Evolutionary conservation across 2,888 invertebrate species (phyloP), one percentile per base, ranked within the genome.

Genomic region (Chrysopilus asiliformis): DNA sequence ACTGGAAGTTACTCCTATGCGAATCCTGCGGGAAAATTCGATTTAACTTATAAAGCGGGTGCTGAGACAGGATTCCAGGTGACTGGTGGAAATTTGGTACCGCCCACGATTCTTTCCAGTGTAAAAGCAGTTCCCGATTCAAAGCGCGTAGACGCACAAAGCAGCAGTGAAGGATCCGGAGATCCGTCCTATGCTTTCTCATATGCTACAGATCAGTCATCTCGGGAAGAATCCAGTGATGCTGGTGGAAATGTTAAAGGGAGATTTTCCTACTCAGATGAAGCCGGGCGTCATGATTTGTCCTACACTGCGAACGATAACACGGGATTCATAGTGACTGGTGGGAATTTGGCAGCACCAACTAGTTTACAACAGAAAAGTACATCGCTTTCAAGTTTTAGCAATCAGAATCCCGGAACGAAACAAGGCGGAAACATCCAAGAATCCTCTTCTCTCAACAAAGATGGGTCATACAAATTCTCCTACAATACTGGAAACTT

Each of bases 251-350:
- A 54, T 43, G 55, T 58, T 25, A 25, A 58, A 58, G 77, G 77
- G 30, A 68, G 69, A 47, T 80, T 79, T 55, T 71, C 76, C 0
- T 81, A 71, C 53, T 64, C 75, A 14, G 79, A 80, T 50, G 79
- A 78, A 47, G 71, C 76, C 3, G 81, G 80, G 1, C 66, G 74
- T n/a, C 78, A 79, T 51, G 75, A 78, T 48, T 74, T 81, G 1
- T 70, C 74, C 38, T 81, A 76, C 56, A 71, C 75, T 42, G 80
- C 81, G n/a, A 80, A 78, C 1, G 67, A 74, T 38, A 72, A 74
- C 47, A 79, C 74, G 5, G 81, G 81, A 0, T 81, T 80, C 46
- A 49, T 55, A 26, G 52, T 58, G 26, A 55, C 58, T 42, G 60
- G 58, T 30, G 61, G 62, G 22, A 59, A 53, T 45, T 52, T 62